A percentile compares a stretch with the other conserved stretches of the same genome.
These are phyloP conservation scores for Orientallactaga sibirica DNA, from an alignment of 2,797 vertebrate genomes.

Conservation along the genomic window DNA sequence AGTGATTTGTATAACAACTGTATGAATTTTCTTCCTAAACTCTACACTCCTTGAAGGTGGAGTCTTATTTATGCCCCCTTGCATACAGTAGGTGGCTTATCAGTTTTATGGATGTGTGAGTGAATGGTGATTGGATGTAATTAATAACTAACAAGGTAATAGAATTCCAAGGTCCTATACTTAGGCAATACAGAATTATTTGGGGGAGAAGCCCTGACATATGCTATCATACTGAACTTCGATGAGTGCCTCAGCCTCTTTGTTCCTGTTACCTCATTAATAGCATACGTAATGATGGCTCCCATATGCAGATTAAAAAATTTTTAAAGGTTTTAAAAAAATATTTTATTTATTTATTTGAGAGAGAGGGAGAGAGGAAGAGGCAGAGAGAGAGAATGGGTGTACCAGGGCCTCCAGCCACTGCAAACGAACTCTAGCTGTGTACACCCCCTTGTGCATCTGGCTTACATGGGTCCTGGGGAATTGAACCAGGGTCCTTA, in stretches of 20 bases:
- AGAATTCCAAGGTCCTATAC: background rate
- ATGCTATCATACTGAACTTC: background rate
- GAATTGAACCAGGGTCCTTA: too few relatives aligned
- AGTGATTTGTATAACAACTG: background rate
- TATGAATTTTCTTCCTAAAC: constrained; percentile 20
- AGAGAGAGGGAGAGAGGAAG: too few relatives aligned
- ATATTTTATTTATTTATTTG: too few relatives aligned
- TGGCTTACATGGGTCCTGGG: too few relatives aligned
- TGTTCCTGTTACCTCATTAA: constrained; percentile 33
- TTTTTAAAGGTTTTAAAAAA: too few relatives aligned
- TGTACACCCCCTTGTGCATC: too few relatives aligned
- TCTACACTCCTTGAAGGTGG: background rate
- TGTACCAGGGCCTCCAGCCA: too few relatives aligned
- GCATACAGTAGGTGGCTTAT: constrained; percentile 48
- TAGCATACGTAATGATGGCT: constrained; percentile 20
- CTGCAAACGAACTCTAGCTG: too few relatives aligned
- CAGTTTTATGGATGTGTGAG: constrained; percentile 36
- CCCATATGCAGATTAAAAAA: too few relatives aligned
- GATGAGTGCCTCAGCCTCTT: constrained; percentile 15
- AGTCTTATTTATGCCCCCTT: background rate
- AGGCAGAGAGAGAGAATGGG: too few relatives aligned
- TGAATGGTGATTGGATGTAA: constrained; percentile 36
- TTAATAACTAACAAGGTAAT: constrained; percentile 8
- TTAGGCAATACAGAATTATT: background rate
- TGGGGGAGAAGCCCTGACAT: background rate